Conservation (phyloP, 2,888 invertebrate species). For the Trissolcus japonicus region DNA sequence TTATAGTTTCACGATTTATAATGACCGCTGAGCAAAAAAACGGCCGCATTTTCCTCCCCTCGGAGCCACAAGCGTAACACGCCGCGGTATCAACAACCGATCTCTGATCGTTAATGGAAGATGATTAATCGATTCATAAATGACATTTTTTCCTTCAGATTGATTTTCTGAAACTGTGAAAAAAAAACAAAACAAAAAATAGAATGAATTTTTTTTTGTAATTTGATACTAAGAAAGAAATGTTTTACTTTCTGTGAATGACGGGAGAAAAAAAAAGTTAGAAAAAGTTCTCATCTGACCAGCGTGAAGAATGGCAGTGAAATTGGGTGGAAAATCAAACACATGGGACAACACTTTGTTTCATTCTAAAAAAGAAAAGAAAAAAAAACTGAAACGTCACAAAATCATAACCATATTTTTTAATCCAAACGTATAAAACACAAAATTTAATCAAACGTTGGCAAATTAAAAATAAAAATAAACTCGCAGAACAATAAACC, state of each 20-base stretch:
- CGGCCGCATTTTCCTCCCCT: too few relatives aligned
- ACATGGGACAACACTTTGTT: slow-evolving; percentile 19
- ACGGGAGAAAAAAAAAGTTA: background rate
- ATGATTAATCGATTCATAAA: too few relatives aligned
- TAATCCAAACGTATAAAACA: background rate
- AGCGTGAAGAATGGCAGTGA: slow-evolving; percentile 9
- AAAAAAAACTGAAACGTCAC: background rate
- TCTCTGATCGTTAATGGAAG: too few relatives aligned
- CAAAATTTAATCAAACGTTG: background rate
- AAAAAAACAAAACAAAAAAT: background rate
- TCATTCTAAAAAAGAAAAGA: slow-evolving; percentile 5
- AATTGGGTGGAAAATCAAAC: slow-evolving; percentile 33
- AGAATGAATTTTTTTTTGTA: background rate
- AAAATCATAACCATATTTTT: slow-evolving; percentile 2
- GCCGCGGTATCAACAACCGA: too few relatives aligned
- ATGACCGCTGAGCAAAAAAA: slow-evolving; percentile 7
- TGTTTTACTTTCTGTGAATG: background rate
- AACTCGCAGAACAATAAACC: background rate
- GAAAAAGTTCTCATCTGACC: slow-evolving; percentile 9
- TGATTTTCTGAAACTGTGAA: background rate
- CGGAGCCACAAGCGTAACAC: too few relatives aligned
- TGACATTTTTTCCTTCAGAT: too few relatives aligned
- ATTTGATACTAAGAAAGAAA: background rate
- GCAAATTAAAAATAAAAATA: background rate
- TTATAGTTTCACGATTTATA: slow-evolving; percentile 41